Conservation (phyloP, 1,140 invertebrate species). For the Cataglyphis hispanica region DNA sequence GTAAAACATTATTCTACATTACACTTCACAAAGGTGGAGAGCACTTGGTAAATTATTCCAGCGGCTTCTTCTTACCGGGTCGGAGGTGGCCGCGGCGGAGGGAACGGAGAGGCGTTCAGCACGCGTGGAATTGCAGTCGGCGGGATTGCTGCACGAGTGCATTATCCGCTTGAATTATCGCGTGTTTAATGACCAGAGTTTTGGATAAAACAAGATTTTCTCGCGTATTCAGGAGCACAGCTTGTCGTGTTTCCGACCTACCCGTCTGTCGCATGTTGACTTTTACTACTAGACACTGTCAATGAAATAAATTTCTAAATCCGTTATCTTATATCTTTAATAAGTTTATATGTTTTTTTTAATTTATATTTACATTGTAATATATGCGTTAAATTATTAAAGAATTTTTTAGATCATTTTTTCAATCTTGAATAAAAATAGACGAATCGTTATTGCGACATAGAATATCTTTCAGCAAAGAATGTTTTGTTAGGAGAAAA, state of each 20-base stretch:
- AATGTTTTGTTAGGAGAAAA: not conserved
- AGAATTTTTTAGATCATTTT: not conserved
- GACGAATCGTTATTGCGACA: not conserved
- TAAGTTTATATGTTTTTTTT: not conserved
- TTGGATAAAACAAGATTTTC: slow-evolving; percentile 55
- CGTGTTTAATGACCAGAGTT: slow-evolving; percentile 52
- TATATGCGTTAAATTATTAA: not conserved
- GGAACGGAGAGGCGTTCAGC: slow-evolving; percentile 3
- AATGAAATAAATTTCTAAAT: not conserved
- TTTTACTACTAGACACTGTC: slow-evolving; percentile 9
- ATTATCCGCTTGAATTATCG: slow-evolving; percentile 58
- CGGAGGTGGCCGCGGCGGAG: not conserved
- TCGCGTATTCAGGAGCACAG: not conserved
- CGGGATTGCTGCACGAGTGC: slow-evolving; percentile 35
- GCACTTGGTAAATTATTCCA: slow-evolving; percentile 67
- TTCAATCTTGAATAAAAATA: not conserved
- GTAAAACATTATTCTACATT: slow-evolving; percentile 76
- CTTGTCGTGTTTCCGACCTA: slow-evolving; percentile 22
- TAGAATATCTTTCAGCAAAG: not conserved
- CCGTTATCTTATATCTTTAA: not conserved
- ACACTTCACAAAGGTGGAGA: slow-evolving; percentile 65
- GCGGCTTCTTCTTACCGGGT: slow-evolving; percentile 52
- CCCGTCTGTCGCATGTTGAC: slow-evolving; percentile 8
- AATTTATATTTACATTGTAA: not conserved
- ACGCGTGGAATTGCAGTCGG: slow-evolving; percentile 53